Conservation (phyloP, 2,888 invertebrate genomes). For the Synanthedon myopaeformis region DNA sequence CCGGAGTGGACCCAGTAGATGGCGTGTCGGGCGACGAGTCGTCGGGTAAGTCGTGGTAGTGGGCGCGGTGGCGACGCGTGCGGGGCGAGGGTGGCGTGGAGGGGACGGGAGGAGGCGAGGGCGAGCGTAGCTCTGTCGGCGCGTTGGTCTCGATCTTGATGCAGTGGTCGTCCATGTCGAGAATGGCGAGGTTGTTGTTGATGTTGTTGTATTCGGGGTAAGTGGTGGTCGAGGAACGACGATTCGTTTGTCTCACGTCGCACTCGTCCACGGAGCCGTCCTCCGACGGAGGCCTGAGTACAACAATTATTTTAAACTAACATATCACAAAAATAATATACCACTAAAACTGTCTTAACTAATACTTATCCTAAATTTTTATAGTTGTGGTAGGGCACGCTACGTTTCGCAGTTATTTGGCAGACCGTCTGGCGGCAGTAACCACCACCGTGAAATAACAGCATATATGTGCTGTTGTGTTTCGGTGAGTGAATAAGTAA, state of each 20-base stretch:
- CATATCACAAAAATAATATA: too few relatives aligned
- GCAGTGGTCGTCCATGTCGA: conserved; percentile 62
- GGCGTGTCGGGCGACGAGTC: conserved; percentile 19
- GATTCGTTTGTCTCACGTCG: conserved; percentile 6
- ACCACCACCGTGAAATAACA: too few relatives aligned
- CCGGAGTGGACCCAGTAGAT: conserved; percentile 1
- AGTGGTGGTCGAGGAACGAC: conserved; percentile 1
- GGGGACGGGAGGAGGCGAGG: conserved; percentile 5
- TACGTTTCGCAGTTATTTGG: too few relatives aligned
- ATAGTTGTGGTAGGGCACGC: too few relatives aligned
- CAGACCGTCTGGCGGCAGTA: too few relatives aligned
- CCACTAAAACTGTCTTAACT: too few relatives aligned
- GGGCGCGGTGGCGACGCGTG: conserved; percentile 8
- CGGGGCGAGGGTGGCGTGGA: conserved; percentile 6
- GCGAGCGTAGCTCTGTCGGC: background rate
- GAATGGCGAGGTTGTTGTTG: conserved; percentile 56
- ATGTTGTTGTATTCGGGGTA: conserved; percentile 45
- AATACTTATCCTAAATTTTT: too few relatives aligned
- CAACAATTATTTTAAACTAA: background rate
- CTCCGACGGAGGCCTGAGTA: conserved; percentile 11
- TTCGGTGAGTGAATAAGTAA: too few relatives aligned
- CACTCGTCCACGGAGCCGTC: conserved; percentile 16
- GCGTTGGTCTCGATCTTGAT: conserved; percentile 49
- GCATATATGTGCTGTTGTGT: too few relatives aligned
- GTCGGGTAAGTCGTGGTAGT: conserved; percentile 13